Evolutionary conservation across 1,140 invertebrate species (phyloP), one percentile per base, ranked within the genome.

Genomic region (Lutraria rhynchaena): DNA sequence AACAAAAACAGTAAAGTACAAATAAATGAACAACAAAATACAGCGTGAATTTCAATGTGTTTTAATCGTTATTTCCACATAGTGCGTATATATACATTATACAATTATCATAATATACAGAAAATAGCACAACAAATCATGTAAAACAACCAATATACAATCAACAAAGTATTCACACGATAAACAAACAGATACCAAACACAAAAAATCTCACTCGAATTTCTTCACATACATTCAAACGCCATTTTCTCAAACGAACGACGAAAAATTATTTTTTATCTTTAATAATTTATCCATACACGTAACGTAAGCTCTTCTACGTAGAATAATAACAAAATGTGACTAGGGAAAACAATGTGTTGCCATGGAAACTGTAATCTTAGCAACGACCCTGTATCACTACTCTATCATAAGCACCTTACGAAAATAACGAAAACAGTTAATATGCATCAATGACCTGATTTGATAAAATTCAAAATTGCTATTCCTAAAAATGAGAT

Each of bases 351-450:
- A 17, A 61, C 33, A 24, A 3, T 5, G 22, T 27, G 37, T 35
- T 44, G 33, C 73, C 22, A 75, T 19, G 51, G 33, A 44, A 49
- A 24, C 1, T 31, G 2, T 75, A 49, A 31, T 58, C 35, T 46
- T 60, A 75, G 73, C 31, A 75, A 63, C 58, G 58, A 75, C 73
- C 73, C 73, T 75, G 73, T 75, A 51, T 75, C 55, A 49, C 17
- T 46, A 22, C 19, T 41, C 1, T 29, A 31, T 67, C 41, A 27
- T 46, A 67, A 67, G 63, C 63, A 67, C 63, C 63, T 67, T 67
- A 19, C 2, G 37, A 65, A 27, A 46, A 24, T n/a, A 55, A 22
- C 17, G 7, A 55, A 55, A 41, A n/a, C n/a, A n/a, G n/a, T n/a
- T n/a, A n/a, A n/a, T n/a, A n/a, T n/a, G n/a, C n/a, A n/a, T n/a